Evolutionary conservation across 2,797 vertebrate species (phyloP), one percentile per base, ranked within the genome.

Genomic region (Macrochelys suwanniensis): DNA sequence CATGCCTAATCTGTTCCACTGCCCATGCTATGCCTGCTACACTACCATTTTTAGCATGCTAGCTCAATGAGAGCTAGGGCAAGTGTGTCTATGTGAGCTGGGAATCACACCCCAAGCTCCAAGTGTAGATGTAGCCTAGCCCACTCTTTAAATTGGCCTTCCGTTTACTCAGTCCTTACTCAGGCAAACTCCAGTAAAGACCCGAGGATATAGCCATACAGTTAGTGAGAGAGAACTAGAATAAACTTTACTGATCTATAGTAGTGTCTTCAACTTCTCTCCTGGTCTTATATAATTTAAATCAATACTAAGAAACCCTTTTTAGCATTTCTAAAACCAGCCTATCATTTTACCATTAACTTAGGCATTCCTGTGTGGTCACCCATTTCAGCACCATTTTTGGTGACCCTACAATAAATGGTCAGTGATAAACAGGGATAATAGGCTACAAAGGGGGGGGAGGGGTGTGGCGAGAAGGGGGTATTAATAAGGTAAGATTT

Each of bases 401-500:
- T 61, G 82, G 56, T 81, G 89, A 91, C 95, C 94, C 94, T 91
- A 80, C 88, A 95, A 97, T 15, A 92, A 97, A 92, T 97, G 98
- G 98, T 98, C 98, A 98, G 94, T 95, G 92, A 98, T 95, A 98
- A 98, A 98, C 96, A 98, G 94, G 93, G 90, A 93, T 97, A 97
- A 95, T 83, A 95, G 95, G 97, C 97, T 98, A 96, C 97, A 33
- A 85, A 94, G 95, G 89, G 95, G 89, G 95, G 96, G 94, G 92
- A 95, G 88, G 96, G 96, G 82, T 6, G 51, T 57, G 26, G 56
- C 11, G 28, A 95, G 97, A 97, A 97, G 88, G 88, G 95, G 97
- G 95, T 97, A 97, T 98, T 98, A 98, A 98, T 98, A 98, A 98
- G 96, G 97, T 96, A 97, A 97, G 97, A 97, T 98, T 98, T 98